Evolutionary conservation across 2,113 vertebrate genomes (phyloP), one percentile per base, ranked within the genome.

Genomic region (Garra rufa): DNA sequence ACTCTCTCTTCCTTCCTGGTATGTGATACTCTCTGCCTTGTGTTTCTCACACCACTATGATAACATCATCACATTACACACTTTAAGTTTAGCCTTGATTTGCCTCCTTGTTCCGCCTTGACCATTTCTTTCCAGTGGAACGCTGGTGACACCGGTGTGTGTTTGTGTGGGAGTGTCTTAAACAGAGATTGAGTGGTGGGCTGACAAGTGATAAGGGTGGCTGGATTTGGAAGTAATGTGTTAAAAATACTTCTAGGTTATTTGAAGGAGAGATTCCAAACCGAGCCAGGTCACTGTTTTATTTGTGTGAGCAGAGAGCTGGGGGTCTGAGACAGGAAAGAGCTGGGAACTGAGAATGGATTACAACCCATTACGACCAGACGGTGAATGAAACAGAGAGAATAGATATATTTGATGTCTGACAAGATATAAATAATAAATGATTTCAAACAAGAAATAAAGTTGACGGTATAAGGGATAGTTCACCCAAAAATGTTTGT

Each of bases 231-330:
- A 78, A 10, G 85, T 65, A 90, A 91, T 86, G 83, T 79, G 87
- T 90, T 90, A 91, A 92, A 93, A 93, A 92, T 92, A 93, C 24
- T 87, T 89, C 88, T 91, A 92, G 91, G 92, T 71, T 81, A 59
- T 91, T 89, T 91, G 82, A 67, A 93, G 92, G 91, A 88, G 87
- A 92, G 90, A 87, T 93, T 92, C 91, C 81, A 82, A 52, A 85
- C 82, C 83, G 85, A 44, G 83, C 59, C 63, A 24, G 44, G 81
- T 38, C 69, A 34, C 75, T 3, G 13, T 75, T 75, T 81, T 46
- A 43, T 44, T 44, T 44, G 28, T 65, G 28, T 3, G 13, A 69
- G 48, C 11, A 52, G 59, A 19, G 71, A 11, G 50, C 19, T 3
- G 57, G 11, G 46, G 74, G 43, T 28, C 65, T 30, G 61, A 26